Conservation (phyloP, 2,888 invertebrate species). For the Euplexia lucipara region DNA sequence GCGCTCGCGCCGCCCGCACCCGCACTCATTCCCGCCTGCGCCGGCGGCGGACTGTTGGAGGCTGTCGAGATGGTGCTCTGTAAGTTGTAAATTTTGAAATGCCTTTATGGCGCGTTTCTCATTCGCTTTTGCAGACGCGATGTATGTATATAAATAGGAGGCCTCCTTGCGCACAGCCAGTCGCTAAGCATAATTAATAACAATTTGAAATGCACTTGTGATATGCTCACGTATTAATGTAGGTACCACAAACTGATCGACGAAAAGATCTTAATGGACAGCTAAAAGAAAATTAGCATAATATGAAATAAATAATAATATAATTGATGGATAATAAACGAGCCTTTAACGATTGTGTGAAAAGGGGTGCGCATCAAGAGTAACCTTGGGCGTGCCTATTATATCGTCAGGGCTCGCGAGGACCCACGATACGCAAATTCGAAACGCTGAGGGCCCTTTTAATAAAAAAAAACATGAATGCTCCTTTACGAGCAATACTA, state of each 20-base stretch:
- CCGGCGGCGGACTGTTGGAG: conserved; percentile 93
- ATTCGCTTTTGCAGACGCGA: conserved; percentile 84
- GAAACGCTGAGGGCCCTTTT: conserved; percentile 78
- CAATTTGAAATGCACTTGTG: conserved; percentile 60
- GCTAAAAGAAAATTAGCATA: conserved; percentile 71
- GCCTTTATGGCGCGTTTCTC: conserved; percentile 89
- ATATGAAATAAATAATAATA: conserved; percentile 64
- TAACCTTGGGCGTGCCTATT: conserved; percentile 80
- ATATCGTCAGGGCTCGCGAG: conserved; percentile 74
- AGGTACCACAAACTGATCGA: conserved; percentile 46
- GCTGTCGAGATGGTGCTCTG: conserved; percentile 93
- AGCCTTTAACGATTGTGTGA: conserved; percentile 84
- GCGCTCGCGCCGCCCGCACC: conserved; percentile 89
- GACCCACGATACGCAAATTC: conserved; percentile 76
- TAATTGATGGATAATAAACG: conserved; percentile 84
- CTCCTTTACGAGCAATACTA: conserved; percentile 69
- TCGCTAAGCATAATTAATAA: conserved; percentile 74
- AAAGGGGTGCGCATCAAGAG: conserved; percentile 78
- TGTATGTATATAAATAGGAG: conserved; percentile 72
- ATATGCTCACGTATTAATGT: conserved; percentile 76
- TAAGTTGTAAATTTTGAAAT: conserved; percentile 91
- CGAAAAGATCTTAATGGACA: conserved; percentile 62
- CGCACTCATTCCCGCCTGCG: conserved; percentile 91
- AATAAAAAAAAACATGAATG: conserved; percentile 70
- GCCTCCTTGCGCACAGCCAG: conserved; percentile 85